phyloP scores from a whole-genome alignment of 2,888 invertebrate genomes.

The Siphlonurus alternatus region DNA sequence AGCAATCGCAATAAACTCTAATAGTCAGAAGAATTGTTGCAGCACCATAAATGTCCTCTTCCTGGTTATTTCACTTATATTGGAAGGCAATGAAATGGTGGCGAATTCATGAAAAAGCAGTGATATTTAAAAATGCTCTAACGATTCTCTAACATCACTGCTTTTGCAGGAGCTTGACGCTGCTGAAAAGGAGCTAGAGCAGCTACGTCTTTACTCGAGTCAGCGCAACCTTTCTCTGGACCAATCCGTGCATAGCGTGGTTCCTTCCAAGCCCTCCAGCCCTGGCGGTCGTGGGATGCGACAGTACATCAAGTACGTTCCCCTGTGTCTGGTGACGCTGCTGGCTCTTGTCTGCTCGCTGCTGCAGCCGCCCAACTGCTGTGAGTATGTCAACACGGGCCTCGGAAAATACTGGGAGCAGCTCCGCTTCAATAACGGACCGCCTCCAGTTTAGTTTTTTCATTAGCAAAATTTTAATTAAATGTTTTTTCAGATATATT shows the following conservation, averaged over 20 bases:
- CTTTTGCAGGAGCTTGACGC: conserved; percentile 2
- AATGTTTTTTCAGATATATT: background rate
- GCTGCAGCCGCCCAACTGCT: conserved; percentile 1
- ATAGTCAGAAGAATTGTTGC: too few relatives aligned
- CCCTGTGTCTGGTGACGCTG: background rate
- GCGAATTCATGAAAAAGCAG: too few relatives aligned
- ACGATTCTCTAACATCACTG: too few relatives aligned
- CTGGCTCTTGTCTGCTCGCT: background rate
- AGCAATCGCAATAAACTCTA: too few relatives aligned
- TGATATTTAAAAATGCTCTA: too few relatives aligned
- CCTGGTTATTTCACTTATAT: too few relatives aligned
- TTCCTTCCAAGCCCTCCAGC: background rate
- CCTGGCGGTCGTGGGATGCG: background rate
- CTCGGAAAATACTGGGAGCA: background rate
- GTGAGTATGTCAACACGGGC: background rate
- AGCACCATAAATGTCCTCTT: too few relatives aligned
- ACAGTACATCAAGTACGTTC: background rate
- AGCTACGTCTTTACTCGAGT: conserved; percentile 1
- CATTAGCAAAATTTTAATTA: background rate
- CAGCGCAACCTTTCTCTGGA: background rate
- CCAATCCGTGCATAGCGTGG: background rate
- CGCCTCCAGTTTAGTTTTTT: background rate
- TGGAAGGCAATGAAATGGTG: too few relatives aligned
- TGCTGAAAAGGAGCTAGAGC: background rate
- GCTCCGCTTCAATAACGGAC: background rate